Percentiles rank a stretch among this genome's conserved stretches.
Evolutionary conservation across 2,888 invertebrate species (phyloP).

Genomic region (Polymixis lichenea): DNA sequence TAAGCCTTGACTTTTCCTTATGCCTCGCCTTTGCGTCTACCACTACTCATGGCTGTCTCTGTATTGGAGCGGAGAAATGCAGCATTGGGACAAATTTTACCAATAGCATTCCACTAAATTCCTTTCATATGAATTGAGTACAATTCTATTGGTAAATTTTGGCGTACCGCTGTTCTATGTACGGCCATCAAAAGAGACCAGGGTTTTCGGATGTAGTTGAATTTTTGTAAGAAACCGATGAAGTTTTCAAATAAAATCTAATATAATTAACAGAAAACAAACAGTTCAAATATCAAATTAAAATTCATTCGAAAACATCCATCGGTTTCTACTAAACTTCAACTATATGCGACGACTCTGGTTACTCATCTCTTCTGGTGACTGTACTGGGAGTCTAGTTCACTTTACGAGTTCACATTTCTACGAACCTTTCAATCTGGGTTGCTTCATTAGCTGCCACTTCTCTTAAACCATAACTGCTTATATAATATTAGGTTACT

Average conservation of each 20-base stretch:
- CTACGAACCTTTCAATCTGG: not conserved
- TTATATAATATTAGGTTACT: conserved; percentile 26
- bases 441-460: conserved; percentile 12
- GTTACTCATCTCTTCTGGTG: no score
- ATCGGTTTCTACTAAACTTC: no score
- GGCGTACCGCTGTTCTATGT: not conserved
- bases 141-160: not conserved
- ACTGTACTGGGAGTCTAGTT: not conserved
- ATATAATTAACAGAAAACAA: no score
- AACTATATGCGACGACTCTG: no score
- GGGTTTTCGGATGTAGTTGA: no score
- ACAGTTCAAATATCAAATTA: no score
- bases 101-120: no score
- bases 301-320: no score
- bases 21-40: not conserved
- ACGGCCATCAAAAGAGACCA: no score
- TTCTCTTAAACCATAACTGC: conserved; percentile 9
- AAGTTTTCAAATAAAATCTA: no score
- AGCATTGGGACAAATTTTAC: no score
- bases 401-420: not conserved
- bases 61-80: not conserved
- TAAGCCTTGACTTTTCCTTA: conserved; percentile 17
- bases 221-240: no score
- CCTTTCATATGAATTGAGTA: not conserved
- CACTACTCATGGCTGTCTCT: not conserved